Conservation (phyloP, 2,113 vertebrate species). For the Carettochelys insculpta region DNA sequence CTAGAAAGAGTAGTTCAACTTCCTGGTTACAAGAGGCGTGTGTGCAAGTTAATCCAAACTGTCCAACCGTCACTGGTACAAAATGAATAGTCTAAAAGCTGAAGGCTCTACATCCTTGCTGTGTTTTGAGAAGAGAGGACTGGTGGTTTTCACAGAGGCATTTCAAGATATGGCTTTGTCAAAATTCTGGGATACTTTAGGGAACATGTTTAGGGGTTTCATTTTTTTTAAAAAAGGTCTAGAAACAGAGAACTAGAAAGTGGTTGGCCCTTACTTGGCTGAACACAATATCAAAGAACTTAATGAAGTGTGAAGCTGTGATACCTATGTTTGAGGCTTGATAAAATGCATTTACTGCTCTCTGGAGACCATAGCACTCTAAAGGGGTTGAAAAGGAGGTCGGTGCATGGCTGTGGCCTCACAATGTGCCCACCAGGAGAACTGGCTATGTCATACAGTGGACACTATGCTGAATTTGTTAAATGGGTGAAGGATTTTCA, state of each 20-base stretch:
- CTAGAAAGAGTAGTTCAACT: background rate
- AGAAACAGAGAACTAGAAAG: background rate
- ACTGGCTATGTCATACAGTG: background rate
- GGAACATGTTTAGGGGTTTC: background rate
- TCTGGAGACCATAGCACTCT: background rate
- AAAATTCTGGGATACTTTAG: background rate
- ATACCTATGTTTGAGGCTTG: background rate
- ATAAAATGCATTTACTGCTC: background rate
- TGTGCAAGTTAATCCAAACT: background rate
- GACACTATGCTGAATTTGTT: background rate
- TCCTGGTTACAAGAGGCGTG: background rate
- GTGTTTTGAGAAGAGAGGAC: background rate
- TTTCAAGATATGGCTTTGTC: background rate
- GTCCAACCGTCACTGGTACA: fast-evolving
- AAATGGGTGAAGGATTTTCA: background rate
- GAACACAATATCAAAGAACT: background rate
- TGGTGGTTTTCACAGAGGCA: background rate
- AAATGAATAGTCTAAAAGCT: background rate
- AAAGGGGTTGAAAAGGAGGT: background rate
- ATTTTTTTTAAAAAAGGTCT: background rate
- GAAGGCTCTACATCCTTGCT: background rate
- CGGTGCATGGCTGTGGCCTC: background rate
- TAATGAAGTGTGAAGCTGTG: background rate
- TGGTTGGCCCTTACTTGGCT: background rate
- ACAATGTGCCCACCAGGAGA: background rate